phyloP scores from a whole-genome alignment of 2,113 vertebrate genomes.

The Anser brachyrhynchus region DNA sequence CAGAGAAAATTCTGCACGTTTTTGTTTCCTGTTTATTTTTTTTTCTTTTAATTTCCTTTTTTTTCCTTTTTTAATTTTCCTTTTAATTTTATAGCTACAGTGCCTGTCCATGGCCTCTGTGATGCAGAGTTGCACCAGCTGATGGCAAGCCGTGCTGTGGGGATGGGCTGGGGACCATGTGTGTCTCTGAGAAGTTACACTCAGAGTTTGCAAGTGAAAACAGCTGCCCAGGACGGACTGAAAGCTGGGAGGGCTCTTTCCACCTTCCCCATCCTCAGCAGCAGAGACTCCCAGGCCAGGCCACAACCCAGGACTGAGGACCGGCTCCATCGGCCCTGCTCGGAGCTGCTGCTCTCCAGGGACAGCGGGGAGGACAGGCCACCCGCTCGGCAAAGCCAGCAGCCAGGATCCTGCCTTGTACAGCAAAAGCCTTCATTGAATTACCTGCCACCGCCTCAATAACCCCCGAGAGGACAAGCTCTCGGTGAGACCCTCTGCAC shows the following conservation, averaged over 20 bases:
- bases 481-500: rapidly evolving
- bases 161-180: not conserved
- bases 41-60: too few species aligned
- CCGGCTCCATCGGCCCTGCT: too few species aligned
- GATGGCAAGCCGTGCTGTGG: not conserved
- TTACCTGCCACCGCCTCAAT: not conserved
- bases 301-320: too few species aligned
- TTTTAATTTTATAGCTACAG: not conserved
- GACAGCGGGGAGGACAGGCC: not conserved
- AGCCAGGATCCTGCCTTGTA: not conserved
- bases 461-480: not conserved
- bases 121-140: not conserved
- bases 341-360: not conserved
- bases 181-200: not conserved
- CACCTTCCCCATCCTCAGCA: not conserved
- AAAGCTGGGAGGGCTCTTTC: not conserved
- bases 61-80: too few species aligned
- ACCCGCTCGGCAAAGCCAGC: not conserved
- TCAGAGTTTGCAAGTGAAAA: not conserved
- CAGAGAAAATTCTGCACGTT: not conserved
- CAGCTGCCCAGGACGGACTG: not conserved
- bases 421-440: not conserved
- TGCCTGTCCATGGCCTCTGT: not conserved
- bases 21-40: not conserved
- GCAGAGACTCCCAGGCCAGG: not conserved